Percentiles rank a stretch among this genome's conserved stretches.
These are phyloP conservation scores for Drosophila leontia DNA, from an alignment of 1,140 invertebrate species.

Conservation along the genomic window DNA sequence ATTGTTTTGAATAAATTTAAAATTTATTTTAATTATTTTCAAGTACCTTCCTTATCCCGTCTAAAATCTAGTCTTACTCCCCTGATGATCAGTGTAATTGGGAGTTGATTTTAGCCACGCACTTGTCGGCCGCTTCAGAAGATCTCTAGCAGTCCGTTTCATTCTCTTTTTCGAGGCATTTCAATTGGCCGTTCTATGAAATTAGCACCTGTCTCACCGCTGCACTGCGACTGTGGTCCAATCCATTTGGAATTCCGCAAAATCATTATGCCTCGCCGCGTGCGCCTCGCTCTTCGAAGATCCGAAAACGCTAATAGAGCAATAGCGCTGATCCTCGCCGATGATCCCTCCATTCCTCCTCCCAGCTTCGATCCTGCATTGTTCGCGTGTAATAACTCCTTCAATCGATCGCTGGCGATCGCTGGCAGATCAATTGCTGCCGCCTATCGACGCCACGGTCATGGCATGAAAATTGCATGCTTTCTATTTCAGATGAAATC, in stretches of 20 bases:
- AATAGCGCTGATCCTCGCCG: constrained; percentile 66
- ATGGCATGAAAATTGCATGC: constrained; percentile 83
- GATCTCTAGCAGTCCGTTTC: constrained; percentile 31
- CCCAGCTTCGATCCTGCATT: constrained; percentile 43
- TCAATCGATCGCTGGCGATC: constrained; percentile 71
- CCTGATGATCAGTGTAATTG: constrained; percentile 67
- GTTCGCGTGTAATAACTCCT: constrained; percentile 81
- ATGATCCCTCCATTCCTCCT: constrained; percentile 18
- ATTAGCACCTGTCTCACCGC: constrained; percentile 77
- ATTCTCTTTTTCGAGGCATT: constrained; percentile 59
- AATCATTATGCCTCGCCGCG: constrained; percentile 75
- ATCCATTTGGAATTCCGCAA: constrained; percentile 81
- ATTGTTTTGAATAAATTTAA: background rate
- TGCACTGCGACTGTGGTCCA: constrained; percentile 64
- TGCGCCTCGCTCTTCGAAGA: constrained; percentile 27
- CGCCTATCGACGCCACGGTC: constrained; percentile 72
- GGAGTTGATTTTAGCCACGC: constrained; percentile 74
- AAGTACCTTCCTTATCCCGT: background rate
- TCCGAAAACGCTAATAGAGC: constrained; percentile 80
- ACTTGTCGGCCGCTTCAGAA: constrained; percentile 73
- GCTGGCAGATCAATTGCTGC: constrained; percentile 77
- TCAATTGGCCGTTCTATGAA: constrained; percentile 83
- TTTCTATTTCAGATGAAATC: constrained; percentile 84
- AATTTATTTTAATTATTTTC: background rate
- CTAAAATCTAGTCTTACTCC: background rate